Evolutionary conservation across 2,797 vertebrate species (phyloP), one percentile per base, ranked within the genome.

Genomic region (Pyrocephalus nanus): DNA sequence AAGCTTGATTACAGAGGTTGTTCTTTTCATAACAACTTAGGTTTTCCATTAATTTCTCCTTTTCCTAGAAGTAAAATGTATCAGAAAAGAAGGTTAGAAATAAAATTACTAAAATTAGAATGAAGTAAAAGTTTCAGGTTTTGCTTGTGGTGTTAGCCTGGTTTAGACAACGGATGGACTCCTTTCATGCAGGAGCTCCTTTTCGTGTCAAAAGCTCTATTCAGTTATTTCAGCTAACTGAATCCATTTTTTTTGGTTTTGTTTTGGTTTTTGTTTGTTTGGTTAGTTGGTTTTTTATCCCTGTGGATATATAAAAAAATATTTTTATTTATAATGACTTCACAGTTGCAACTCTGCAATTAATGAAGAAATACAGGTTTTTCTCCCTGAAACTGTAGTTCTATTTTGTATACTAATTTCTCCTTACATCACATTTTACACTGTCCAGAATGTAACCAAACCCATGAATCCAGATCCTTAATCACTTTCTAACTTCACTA

Each of bases 241-340:
- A 94, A 42, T 76, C 62, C 57, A 36, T 57, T 43, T 62, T 81
- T 64, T 42, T 42, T 42, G 14, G 42, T 42, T 42, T 42, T 42
- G 15, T 6, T 42, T 16, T 16, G 42, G 15, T 42, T 16, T 42
- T 42, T 42, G 15, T 42, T 42, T 42, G 15, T 16, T 38, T 38
- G 36, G 36, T 38, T 38, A 11, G 36, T 38, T 38, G 36, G 38
- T 40, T 42, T 42, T 14, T 58, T 58, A 79, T 79, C 12, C 15
- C 30, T 66, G 36, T 93, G 45, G 12, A 64, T 75, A 8, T 92
- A 30, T 95, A 92, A 90, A 23, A 60, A 94, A 83, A 83, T 82
- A 43, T 27, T 91, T 83, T 83, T 84, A 83, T 79, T 92, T 17
- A 79, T 93, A 90, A 85, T 83, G 87, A 69, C 40, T 84, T 95